phyloP scores from a whole-genome alignment of 1,140 invertebrate genomes.

The Psilanteris sp. region DNA sequence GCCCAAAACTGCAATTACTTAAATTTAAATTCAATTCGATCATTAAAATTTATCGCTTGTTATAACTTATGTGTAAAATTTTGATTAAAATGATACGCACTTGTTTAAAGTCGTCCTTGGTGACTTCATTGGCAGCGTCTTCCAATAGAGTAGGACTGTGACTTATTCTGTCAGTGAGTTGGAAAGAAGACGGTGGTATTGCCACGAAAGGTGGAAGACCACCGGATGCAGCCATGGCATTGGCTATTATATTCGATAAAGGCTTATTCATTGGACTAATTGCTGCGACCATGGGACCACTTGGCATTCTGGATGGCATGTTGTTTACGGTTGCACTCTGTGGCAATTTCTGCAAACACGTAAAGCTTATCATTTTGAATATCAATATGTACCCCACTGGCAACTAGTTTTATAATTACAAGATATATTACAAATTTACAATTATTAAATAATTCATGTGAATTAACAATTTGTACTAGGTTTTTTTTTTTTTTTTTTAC shows the following conservation, averaged over 20 bases:
- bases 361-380: neutral
- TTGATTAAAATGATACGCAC: constrained; percentile 50
- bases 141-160: constrained; percentile 69
- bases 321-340: constrained; percentile 35
- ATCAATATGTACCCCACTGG: no score
- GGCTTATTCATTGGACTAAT: constrained; percentile 47
- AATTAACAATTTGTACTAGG: no score
- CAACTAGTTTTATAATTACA: no score
- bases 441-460: no score
- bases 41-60: no score
- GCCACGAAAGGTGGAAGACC: constrained; percentile 74
- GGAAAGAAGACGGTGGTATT: constrained; percentile 73
- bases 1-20: no score
- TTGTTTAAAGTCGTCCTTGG: constrained; percentile 73
- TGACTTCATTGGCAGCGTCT: constrained; percentile 74
- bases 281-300: constrained; percentile 45
- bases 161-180: constrained; percentile 75
- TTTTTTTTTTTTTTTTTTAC: no score
- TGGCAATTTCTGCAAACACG: constrained; percentile 35
- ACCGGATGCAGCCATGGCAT: constrained; percentile 26
- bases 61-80: neutral
- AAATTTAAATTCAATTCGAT: no score
- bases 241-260: constrained; percentile 37
- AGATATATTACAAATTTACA: no score
- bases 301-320: constrained; percentile 35